Conservation (phyloP, 2,113 vertebrate species). For the Aspiorhynchus laticeps region DNA sequence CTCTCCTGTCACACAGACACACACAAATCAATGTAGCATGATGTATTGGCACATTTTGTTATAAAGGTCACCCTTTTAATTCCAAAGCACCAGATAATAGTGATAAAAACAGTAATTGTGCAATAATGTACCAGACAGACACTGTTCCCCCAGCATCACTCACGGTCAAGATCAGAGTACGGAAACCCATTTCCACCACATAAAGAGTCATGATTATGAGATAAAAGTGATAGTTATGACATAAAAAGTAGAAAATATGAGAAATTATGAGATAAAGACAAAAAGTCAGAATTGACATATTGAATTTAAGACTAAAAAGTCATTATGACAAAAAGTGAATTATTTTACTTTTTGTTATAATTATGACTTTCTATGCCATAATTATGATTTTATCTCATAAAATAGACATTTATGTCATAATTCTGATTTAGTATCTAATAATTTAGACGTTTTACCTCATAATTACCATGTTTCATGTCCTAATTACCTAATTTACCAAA, state of each 20-base stretch:
- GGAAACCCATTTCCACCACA: neutral
- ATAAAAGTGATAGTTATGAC: neutral
- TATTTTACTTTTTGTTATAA: too few relatives aligned
- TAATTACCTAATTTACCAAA: neutral
- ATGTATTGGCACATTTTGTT: slow-evolving; percentile 4
- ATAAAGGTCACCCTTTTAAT: slow-evolving; percentile 3
- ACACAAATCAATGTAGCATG: slow-evolving; percentile 46
- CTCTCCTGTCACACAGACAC: slow-evolving; percentile 84
- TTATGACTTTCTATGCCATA: neutral
- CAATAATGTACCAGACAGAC: slow-evolving; percentile 6
- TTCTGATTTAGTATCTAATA: neutral
- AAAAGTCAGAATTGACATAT: too few relatives aligned
- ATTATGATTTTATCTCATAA: neutral
- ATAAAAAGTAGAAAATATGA: neutral
- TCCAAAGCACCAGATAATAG: neutral
- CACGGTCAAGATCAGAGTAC: neutral
- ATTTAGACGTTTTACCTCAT: neutral
- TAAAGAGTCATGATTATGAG: neutral
- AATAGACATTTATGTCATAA: neutral
- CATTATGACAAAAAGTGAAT: neutral
- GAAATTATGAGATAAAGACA: neutral
- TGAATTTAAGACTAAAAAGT: neutral
- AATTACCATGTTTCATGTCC: neutral
- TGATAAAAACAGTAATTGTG: slow-evolving; percentile 4
- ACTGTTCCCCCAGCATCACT: neutral